Conservation (phyloP, 2,113 vertebrate species). For the Apus apus region DNA sequence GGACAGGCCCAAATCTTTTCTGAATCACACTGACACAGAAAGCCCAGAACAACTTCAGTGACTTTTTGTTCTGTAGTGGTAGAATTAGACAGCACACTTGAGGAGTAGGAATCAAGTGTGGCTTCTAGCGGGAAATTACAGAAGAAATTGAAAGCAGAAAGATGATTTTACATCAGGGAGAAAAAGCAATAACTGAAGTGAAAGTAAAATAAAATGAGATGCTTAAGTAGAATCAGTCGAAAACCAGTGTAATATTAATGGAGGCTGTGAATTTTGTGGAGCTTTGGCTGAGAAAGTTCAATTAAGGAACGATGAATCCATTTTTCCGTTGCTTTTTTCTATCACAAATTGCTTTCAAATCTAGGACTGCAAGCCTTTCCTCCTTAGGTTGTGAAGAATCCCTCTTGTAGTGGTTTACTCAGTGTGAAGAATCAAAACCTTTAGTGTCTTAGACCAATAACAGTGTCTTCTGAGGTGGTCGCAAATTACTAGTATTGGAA, state of each 20-base stretch:
- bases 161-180: not conserved
- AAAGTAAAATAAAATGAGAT: slow-evolving; percentile 8
- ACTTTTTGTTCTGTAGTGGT: not conserved
- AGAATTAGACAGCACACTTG: not conserved
- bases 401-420: not conserved
- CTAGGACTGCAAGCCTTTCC: not conserved
- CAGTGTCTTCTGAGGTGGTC: not conserved
- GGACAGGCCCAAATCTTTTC: not conserved
- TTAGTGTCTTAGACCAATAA: not conserved
- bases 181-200: not conserved
- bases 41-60: not conserved
- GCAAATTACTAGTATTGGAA: not conserved
- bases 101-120: not conserved
- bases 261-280: not conserved
- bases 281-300: not conserved
- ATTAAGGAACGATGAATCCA: not conserved
- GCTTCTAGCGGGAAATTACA: not conserved
- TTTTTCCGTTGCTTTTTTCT: not conserved
- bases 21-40: not conserved
- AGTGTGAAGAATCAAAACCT: not conserved
- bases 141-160: not conserved
- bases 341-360: not conserved
- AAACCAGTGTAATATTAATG: not conserved
- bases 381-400: not conserved
- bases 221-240: not conserved